Conservation (phyloP, 2,797 vertebrate species). For the Orestias chungarensis region DNA sequence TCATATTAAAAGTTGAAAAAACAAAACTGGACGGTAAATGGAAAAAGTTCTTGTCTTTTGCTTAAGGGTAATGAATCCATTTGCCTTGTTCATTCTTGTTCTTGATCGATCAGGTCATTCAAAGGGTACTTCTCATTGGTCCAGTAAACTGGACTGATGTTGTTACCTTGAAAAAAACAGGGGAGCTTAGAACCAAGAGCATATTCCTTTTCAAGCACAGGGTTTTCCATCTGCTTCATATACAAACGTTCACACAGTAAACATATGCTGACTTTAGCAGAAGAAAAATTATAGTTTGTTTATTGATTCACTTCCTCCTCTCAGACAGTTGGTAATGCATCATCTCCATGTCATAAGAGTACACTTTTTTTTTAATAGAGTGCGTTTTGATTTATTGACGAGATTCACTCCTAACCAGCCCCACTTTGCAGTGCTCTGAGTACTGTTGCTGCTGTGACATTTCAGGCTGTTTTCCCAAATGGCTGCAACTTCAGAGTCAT, state of each 20-base stretch:
- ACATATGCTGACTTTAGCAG: constrained; percentile 48
- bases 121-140: constrained; percentile 14
- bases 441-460: constrained; percentile 25
- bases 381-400: constrained; percentile 34
- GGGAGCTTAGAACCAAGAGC: constrained; percentile 33
- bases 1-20: neutral
- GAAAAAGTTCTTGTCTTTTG: constrained; percentile 83
- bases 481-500: constrained; percentile 5
- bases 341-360: constrained; percentile 23
- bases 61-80: constrained; percentile 88
- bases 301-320: neutral
- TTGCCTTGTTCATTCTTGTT: constrained; percentile 67
- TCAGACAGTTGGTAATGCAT: constrained; percentile 18
- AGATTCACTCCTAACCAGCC: constrained; percentile 7
- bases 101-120: constrained; percentile 2
- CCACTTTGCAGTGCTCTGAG: neutral
- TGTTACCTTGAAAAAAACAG: constrained; percentile 4
- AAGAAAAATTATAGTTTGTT: neutral
- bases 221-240: constrained; percentile 72
- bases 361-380: constrained; percentile 20
- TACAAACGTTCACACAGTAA: constrained; percentile 59
- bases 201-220: constrained; percentile 10
- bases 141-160: constrained; percentile 9
- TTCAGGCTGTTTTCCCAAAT: constrained; percentile 16
- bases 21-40: constrained; percentile 45